Evolutionary conservation across 2,888 invertebrate genomes (phyloP), one percentile per base, ranked within the genome.

Genomic region (Neoascia interrupta): DNA sequence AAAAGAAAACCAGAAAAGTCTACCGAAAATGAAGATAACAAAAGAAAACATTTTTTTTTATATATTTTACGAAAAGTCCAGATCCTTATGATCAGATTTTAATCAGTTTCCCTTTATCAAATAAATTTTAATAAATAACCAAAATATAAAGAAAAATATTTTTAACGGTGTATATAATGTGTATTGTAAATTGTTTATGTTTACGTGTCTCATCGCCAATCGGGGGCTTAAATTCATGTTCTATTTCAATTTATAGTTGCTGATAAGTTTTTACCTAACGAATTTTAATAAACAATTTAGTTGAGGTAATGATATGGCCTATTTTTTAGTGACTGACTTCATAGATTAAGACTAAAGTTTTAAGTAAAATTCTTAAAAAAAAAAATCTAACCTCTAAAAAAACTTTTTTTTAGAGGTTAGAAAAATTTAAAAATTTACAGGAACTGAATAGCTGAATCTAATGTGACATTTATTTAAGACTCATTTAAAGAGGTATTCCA

Each of bases 221-320:
- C 43, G 16, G 28, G 21, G 53, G 31, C 41, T 47, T 36, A n/a
- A 26, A 37, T 15, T 26, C 34, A 36, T 51, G 11, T 49, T 39
- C 53, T 26, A 26, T 31, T 41, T 70, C 16, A 26, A 54, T 31
- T 64, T 11, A 36, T 19, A 2, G 34, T 43, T 49, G 5, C n/a
- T 54, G 5, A 8, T 31, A n/a, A n/a, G 3, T 31, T 31, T 31
- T 31, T 31, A 31, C 4, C 8, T 31, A n/a, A n/a, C n/a, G n/a
- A n/a, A 31, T 6, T 31, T 3, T n/a, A 5, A n/a, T 31, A 31
- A 3, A 31, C n/a, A 49, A 34, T 64, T 31, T 11, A 15, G 13
- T 6, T 58, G 36, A 41, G n/a, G n/a, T 51, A 53, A 58, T 75
- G 63, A 69, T 58, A 18, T 75, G 69, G 56, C 63, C 75, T 75